Evolutionary conservation across 2,888 invertebrate species (phyloP).

Genomic region (Blera fallax): DNA sequence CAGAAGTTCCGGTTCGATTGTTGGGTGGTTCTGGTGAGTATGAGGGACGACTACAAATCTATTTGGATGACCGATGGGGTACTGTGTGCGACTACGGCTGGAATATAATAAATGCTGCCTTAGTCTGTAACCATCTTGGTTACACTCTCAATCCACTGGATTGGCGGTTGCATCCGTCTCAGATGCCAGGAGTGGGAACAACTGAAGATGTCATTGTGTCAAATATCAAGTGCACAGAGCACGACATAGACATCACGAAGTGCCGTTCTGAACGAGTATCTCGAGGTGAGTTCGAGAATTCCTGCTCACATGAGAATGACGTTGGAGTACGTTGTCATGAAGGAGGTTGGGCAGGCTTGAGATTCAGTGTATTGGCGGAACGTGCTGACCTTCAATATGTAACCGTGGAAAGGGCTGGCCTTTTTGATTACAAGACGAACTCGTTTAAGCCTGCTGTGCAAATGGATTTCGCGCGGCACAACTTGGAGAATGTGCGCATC

Average conservation of each 20-base stretch:
- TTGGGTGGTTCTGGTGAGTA: conserved; percentile 90
- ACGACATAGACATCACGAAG: conserved; percentile 93
- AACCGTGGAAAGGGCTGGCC: conserved; percentile 94
- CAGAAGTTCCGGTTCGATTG: conserved; percentile 88
- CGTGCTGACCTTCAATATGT: conserved; percentile 93
- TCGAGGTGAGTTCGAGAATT: conserved; percentile 90
- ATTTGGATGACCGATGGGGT: conserved; percentile 95
- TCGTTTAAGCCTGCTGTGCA: conserved; percentile 94
- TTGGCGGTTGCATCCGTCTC: conserved; percentile 92
- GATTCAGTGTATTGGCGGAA: conserved; percentile 94
- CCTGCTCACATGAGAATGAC: conserved; percentile 92
- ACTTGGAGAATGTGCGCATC: conserved; percentile 90
- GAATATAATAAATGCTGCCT: conserved; percentile 94
- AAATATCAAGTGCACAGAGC: conserved; percentile 94
- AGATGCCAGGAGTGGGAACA: conserved; percentile 90
- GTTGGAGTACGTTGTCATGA: conserved; percentile 95
- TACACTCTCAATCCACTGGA: conserved; percentile 95
- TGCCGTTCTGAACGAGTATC: conserved; percentile 89
- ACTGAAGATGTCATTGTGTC: conserved; percentile 90
- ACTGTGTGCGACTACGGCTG: conserved; percentile 98
- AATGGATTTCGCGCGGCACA: conserved; percentile 92
- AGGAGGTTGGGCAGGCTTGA: conserved; percentile 96
- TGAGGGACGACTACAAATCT: conserved; percentile 94
- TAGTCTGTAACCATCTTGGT: conserved; percentile 97
- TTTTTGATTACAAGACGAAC: conserved; percentile 95